phyloP scores from a whole-genome alignment of 2,888 invertebrate species.

The Cyclophora albipunctata region DNA sequence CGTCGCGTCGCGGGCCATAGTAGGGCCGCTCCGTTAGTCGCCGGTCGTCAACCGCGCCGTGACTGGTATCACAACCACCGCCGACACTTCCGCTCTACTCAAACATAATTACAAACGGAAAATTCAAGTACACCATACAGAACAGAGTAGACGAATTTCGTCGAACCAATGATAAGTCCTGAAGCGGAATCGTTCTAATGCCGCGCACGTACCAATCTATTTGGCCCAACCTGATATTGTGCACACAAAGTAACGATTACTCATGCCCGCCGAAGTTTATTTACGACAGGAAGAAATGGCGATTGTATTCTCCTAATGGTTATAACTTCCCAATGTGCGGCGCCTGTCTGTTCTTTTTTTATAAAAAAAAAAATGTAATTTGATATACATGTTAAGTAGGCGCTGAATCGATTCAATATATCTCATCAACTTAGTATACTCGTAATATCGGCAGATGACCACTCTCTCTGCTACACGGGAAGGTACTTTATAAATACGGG shows the following conservation, averaged over 20 bases:
- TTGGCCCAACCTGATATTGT: constrained; percentile 63
- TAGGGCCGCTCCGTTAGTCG: constrained; percentile 58
- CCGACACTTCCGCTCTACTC: constrained; percentile 61
- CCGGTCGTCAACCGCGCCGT: constrained; percentile 57
- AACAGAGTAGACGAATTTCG: constrained; percentile 52
- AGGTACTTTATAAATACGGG: too few relatives aligned
- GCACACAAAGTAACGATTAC: constrained; percentile 69
- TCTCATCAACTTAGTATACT: too few relatives aligned
- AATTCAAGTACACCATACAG: constrained; percentile 63
- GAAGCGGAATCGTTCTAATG: constrained; percentile 26
- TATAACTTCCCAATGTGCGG: constrained; percentile 62
- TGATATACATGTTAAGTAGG: too few relatives aligned
- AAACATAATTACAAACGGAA: constrained; percentile 67
- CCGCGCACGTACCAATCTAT: constrained; percentile 66
- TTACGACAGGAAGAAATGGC: constrained; percentile 73
- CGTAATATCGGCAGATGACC: too few relatives aligned
- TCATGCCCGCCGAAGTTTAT: constrained; percentile 65
- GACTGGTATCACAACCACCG: constrained; percentile 59
- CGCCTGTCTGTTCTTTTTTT: constrained; percentile 25
- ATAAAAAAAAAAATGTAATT: constrained; percentile 6
- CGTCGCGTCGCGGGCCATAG: constrained; percentile 55
- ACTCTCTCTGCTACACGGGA: too few relatives aligned
- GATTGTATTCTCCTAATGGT: constrained; percentile 67
- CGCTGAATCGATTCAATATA: too few relatives aligned
- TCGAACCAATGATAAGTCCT: constrained; percentile 31